Conservation (phyloP, 2,797 vertebrate species). For the Cossypha heuglini region DNA sequence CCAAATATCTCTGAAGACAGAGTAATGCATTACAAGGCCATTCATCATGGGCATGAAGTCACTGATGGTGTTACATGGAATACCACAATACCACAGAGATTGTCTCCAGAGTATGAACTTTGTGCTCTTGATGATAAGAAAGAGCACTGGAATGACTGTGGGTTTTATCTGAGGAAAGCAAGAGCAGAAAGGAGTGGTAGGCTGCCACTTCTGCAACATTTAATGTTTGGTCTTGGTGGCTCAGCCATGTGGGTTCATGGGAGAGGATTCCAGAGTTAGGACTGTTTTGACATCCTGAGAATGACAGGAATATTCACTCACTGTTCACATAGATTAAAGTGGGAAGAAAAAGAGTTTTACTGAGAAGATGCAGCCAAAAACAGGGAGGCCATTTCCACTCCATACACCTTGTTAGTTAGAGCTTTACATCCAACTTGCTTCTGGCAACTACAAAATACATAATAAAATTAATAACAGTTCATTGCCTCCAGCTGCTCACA, state of each 20-base stretch:
- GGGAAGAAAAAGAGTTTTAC: not conserved
- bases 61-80: not conserved
- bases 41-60: not conserved
- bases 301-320: not conserved
- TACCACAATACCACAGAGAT: not conserved
- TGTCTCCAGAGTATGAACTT: not conserved
- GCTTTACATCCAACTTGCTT: slow-evolving; percentile 16
- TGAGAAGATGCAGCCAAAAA: not conserved
- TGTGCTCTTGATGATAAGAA: not conserved
- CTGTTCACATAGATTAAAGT: not conserved
- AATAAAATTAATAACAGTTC: slow-evolving; percentile 71
- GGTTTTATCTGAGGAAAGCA: not conserved
- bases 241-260: not conserved
- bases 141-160: not conserved
- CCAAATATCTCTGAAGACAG: not conserved
- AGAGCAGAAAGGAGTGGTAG: not conserved
- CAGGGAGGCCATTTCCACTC: not conserved
- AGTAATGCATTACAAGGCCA: not conserved
- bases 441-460: slow-evolving; percentile 53
- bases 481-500: slow-evolving; percentile 66
- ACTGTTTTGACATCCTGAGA: not conserved
- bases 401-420: slow-evolving; percentile 27
- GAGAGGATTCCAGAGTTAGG: not conserved
- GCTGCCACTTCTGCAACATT: not conserved
- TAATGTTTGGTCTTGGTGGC: not conserved